Conservation (phyloP, 2,797 vertebrate species). For the Eleutherodactylus coqui region DNA sequence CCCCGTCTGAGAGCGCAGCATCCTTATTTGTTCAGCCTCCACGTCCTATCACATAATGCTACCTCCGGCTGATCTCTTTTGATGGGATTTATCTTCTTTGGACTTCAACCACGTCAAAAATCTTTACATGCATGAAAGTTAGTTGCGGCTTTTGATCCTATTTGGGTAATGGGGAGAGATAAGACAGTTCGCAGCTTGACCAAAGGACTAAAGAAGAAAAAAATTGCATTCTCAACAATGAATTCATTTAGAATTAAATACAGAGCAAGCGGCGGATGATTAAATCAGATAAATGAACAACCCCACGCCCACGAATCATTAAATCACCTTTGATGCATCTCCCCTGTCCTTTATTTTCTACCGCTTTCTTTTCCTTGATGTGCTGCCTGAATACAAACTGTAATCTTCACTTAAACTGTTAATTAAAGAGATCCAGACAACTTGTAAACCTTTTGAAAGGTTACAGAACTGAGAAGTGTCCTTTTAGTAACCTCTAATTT, state of each 20-base stretch:
- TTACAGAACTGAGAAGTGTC: conserved; percentile 25
- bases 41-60: conserved; percentile 32
- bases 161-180: conserved; percentile 47
- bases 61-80: conserved; percentile 50
- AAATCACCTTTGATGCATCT: conserved; percentile 50
- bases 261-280: neutral
- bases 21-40: conserved; percentile 37
- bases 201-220: conserved; percentile 15
- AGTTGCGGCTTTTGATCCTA: conserved; percentile 43
- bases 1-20: conserved; percentile 7
- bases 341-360: conserved; percentile 1
- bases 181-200: conserved; percentile 42
- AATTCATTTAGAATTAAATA: conserved; percentile 37
- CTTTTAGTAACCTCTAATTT: conserved; percentile 42
- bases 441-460: conserved; percentile 20
- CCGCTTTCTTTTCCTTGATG: conserved; percentile 28
- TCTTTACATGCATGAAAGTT: conserved; percentile 45
- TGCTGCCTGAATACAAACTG: conserved; percentile 39
- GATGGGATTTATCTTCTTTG: conserved; percentile 53
- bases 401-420: conserved; percentile 35
- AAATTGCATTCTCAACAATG: conserved; percentile 19
- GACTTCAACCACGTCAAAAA: conserved; percentile 42
- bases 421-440: conserved; percentile 46
- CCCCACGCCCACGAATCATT: conserved; percentile 27
- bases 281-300: conserved; percentile 38